Evolutionary conservation across 2,888 invertebrate species (phyloP).

Genomic region (Meloe dianella): DNA sequence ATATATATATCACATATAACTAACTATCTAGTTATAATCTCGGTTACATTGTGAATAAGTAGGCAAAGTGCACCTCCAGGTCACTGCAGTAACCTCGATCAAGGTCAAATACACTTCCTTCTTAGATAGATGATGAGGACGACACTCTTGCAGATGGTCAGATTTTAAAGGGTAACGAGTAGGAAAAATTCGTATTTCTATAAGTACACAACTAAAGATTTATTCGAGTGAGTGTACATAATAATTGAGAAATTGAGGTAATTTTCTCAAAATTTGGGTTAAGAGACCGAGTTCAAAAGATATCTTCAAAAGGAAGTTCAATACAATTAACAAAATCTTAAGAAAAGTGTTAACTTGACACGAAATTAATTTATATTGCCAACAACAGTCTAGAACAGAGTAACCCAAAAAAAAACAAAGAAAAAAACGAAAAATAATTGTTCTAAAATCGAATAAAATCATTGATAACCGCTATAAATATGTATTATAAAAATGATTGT

Average conservation of each 20-base stretch:
- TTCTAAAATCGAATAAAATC: too few relatives aligned
- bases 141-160: conserved; percentile 19
- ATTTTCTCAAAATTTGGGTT: neutral
- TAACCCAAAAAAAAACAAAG: too few relatives aligned
- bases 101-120: conserved; percentile 55
- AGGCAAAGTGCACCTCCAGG: conserved; percentile 56
- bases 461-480: too few relatives aligned
- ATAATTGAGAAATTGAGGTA: conserved; percentile 1
- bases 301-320: conserved; percentile 2
- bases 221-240: neutral
- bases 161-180: neutral
- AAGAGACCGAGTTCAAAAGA: neutral
- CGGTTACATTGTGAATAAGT: conserved; percentile 50
- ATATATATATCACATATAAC: too few relatives aligned
- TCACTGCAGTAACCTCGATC: conserved; percentile 58
- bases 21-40: conserved; percentile 19
- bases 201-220: neutral
- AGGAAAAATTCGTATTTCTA: neutral
- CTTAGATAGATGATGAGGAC: conserved; percentile 33
- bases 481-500: too few relatives aligned
- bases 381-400: too few relatives aligned
- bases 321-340: neutral
- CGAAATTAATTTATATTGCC: neutral
- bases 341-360: conserved; percentile 1
- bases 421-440: too few relatives aligned